Percentiles rank a stretch among this genome's conserved stretches.
phyloP scores from a whole-genome alignment of 2,888 invertebrate genomes.

The Thera obeliscata region DNA sequence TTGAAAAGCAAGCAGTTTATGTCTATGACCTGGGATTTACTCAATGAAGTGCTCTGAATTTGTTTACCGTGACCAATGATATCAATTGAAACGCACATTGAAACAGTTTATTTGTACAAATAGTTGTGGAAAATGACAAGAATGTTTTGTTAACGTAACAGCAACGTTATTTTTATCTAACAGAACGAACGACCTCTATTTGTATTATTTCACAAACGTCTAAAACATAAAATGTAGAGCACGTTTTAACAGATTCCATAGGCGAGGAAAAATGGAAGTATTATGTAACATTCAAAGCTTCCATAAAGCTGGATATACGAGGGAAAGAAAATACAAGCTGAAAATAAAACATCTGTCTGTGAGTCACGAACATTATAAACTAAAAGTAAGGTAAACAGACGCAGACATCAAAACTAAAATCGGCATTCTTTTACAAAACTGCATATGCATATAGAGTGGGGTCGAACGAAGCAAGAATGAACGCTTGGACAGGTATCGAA shows the following conservation, averaged over 20 bases:
- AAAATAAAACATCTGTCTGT: slow-evolving; percentile 75
- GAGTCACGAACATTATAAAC: slow-evolving; percentile 68
- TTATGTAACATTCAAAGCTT: slow-evolving; percentile 70
- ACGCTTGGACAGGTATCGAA: slow-evolving; percentile 15
- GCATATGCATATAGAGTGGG: slow-evolving; percentile 29
- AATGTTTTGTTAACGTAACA: slow-evolving; percentile 26
- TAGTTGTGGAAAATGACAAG: slow-evolving; percentile 15
- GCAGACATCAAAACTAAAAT: slow-evolving; percentile 57
- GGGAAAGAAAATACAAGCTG: slow-evolving; percentile 60
- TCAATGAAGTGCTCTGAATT: slow-evolving; percentile 10
- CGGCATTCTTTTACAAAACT: slow-evolving; percentile 46
- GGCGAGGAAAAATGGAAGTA: slow-evolving; percentile 59
- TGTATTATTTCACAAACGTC: slow-evolving; percentile 37
- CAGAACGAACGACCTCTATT: slow-evolving; percentile 36
- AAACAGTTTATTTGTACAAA: slow-evolving; percentile 10
- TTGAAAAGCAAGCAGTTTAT: slow-evolving; percentile 57
- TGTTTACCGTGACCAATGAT: slow-evolving; percentile 9
- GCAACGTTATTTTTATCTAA: slow-evolving; percentile 31
- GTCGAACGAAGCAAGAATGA: slow-evolving; percentile 19
- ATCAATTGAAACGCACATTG: slow-evolving; percentile 15
- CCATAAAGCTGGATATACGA: slow-evolving; percentile 72
- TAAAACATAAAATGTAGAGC: slow-evolving; percentile 41
- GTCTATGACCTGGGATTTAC: slow-evolving; percentile 11
- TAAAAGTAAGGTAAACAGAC: slow-evolving; percentile 68
- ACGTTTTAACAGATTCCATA: slow-evolving; percentile 55